Percentiles rank a stretch among this genome's conserved stretches.
Evolutionary conservation across 2,113 vertebrate species (phyloP).

Genomic region (Amphiprion ocellaris): DNA sequence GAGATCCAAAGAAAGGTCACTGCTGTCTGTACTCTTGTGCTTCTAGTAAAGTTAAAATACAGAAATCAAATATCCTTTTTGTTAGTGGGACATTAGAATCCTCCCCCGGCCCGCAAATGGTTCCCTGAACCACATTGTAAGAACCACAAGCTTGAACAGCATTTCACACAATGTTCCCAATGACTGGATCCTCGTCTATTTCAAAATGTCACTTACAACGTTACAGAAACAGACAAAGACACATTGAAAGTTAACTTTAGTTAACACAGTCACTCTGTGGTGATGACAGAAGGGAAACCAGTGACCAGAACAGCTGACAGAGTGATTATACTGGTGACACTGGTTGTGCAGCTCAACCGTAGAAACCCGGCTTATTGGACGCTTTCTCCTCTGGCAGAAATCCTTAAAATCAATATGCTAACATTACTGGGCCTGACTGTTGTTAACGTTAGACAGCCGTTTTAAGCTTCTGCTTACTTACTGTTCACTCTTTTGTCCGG

Average conservation of each 20-base stretch:
- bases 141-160: conserved; percentile 11
- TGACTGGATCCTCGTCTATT: background rate
- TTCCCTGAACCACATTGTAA: conserved; percentile 14
- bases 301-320: conserved; percentile 30
- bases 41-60: background rate
- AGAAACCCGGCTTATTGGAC: conserved; percentile 19
- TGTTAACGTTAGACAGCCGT: background rate
- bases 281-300: background rate
- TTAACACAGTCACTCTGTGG: background rate
- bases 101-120: background rate
- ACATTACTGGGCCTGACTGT: background rate
- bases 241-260: background rate
- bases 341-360: conserved; percentile 14
- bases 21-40: background rate
- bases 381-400: conserved; percentile 3
- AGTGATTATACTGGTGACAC: conserved; percentile 19
- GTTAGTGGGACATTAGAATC: background rate
- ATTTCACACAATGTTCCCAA: conserved; percentile 44
- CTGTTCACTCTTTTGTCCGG: conserved; percentile 43
- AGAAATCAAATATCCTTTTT: background rate
- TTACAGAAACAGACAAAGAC: background rate
- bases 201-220: background rate
- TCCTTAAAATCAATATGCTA: background rate
- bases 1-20: too few species aligned
- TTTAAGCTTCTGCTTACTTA: conserved; percentile 46